Percentiles rank a stretch among this genome's conserved stretches.
Evolutionary conservation across 2,113 vertebrate genomes (phyloP).

Genomic region (Toxotes jaculatrix): DNA sequence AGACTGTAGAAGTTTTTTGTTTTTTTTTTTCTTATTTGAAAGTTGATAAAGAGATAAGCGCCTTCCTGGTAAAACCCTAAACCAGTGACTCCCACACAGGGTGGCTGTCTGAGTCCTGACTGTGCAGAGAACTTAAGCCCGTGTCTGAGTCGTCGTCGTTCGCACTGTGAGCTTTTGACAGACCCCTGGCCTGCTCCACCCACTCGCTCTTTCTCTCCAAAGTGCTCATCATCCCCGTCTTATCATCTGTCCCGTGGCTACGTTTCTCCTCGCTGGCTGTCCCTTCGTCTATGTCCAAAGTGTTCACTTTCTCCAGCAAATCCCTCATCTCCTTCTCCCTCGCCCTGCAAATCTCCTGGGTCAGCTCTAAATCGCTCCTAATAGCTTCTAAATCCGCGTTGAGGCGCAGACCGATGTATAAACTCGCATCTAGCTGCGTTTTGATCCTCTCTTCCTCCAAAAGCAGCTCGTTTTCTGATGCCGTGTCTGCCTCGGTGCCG

Average conservation of each 20-base stretch:
- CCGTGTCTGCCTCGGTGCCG: conserved; percentile 5
- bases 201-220: conserved; percentile 78
- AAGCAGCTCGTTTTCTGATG: conserved; percentile 79
- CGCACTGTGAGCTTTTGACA: conserved; percentile 84
- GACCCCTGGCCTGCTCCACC: conserved; percentile 87
- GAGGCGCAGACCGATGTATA: conserved; percentile 93
- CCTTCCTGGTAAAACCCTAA: conserved; percentile 70
- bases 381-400: conserved; percentile 91
- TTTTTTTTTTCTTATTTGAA: background rate
- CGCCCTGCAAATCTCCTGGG: conserved; percentile 85
- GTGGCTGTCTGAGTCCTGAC: conserved; percentile 92
- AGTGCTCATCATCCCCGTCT: conserved; percentile 45
- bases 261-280: conserved; percentile 32
- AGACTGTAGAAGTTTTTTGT: conserved; percentile 17
- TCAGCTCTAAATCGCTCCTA: conserved; percentile 87
- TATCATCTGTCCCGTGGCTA: conserved; percentile 25
- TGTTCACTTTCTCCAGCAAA: conserved; percentile 87
- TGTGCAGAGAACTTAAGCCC: conserved; percentile 96
- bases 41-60: background rate
- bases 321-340: conserved; percentile 89
- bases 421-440: conserved; percentile 92
- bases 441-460: conserved; percentile 89
- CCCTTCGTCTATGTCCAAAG: conserved; percentile 79
- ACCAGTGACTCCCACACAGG: conserved; percentile 93
- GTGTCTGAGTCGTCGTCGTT: conserved; percentile 97